These are phyloP conservation scores for Dolichoris vasculosae DNA, from an alignment of 1,140 invertebrate species.

Conservation along the genomic window DNA sequence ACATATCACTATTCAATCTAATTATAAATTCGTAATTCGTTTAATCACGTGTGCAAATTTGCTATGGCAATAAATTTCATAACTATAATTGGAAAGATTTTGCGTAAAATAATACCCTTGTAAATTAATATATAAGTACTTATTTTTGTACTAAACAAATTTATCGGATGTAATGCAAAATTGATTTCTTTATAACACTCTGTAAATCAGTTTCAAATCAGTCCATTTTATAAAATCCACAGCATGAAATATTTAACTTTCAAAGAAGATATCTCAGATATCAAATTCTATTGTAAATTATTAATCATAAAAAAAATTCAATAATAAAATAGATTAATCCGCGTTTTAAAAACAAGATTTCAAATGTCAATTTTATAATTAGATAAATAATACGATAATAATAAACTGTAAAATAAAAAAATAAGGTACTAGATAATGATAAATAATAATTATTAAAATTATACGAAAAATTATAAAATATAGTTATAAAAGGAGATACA, in stretches of 20 bases:
- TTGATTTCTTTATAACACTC: background rate
- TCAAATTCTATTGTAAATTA: background rate
- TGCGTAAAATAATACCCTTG: background rate
- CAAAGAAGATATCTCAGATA: background rate
- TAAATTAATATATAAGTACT: background rate
- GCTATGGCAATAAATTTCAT: background rate
- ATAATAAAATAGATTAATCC: too few species aligned
- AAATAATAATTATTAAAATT: too few species aligned
- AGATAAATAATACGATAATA: too few species aligned
- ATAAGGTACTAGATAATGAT: too few species aligned
- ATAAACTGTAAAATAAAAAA: too few species aligned
- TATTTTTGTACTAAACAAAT: background rate
- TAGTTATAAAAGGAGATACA: too few species aligned
- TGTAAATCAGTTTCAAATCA: background rate
- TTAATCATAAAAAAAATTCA: background rate
- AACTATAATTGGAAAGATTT: background rate
- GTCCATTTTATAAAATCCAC: background rate
- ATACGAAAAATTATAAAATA: too few species aligned
- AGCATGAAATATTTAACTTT: background rate
- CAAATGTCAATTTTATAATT: too few species aligned
- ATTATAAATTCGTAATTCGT: background rate
- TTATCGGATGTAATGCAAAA: background rate
- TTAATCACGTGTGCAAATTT: background rate
- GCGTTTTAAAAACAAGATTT: too few species aligned
- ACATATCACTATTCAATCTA: background rate